Percentiles rank a stretch among this genome's conserved stretches.
These are phyloP conservation scores for Trichogramma evanescens DNA, from an alignment of 2,888 invertebrate genomes.

Conservation along the genomic window DNA sequence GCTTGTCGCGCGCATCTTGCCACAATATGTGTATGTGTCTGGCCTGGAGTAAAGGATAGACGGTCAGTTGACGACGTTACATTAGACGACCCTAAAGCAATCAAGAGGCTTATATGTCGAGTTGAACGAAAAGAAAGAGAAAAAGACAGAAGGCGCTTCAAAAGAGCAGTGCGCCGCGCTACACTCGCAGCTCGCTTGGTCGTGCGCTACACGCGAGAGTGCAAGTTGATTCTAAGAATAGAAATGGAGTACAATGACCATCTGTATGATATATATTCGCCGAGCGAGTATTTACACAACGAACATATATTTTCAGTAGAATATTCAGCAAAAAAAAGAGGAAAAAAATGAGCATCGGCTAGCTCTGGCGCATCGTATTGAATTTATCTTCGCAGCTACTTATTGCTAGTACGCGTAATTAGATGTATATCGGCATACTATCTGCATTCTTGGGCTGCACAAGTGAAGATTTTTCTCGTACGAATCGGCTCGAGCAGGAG, in stretches of 20 bases:
- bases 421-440: slow-evolving; percentile 13
- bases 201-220: slow-evolving; percentile 5
- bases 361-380: no score
- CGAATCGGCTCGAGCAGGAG: not conserved
- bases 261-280: not conserved
- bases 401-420: no score
- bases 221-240: slow-evolving; percentile 25
- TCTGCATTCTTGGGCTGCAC: slow-evolving; percentile 12
- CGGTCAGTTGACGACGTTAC: slow-evolving; percentile 2
- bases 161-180: not conserved
- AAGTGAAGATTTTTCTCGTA: no score
- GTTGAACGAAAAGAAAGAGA: slow-evolving; percentile 3
- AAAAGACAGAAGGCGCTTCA: not conserved
- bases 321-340: no score
- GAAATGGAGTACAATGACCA: slow-evolving; percentile 28
- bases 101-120: slow-evolving; percentile 22
- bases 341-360: no score
- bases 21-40: not conserved
- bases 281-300: no score
- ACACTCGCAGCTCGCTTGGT: not conserved
- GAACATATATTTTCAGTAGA: no score
- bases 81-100: slow-evolving; percentile 23
- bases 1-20: no score
- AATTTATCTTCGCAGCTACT: no score
- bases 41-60: slow-evolving; percentile 12